Evolutionary conservation across 2,797 vertebrate genomes (phyloP), one percentile per base, ranked within the genome.

Genomic region (Phylloscopus collybita): DNA sequence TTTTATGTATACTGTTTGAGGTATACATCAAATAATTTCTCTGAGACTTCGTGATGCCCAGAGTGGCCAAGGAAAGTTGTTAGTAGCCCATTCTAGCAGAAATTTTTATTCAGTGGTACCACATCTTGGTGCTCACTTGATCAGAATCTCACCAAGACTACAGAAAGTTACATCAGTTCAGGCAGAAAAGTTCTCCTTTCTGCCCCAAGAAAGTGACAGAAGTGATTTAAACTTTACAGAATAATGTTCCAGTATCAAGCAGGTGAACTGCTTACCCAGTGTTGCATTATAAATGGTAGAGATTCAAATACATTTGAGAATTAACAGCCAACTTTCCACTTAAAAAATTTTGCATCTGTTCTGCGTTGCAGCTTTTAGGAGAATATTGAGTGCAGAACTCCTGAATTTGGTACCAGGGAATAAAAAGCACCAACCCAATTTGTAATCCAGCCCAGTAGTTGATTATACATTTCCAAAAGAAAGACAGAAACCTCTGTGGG

Each of bases 391-490:
- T 16, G 32, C 64, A 93, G n/a, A 92, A 73, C 29, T 87, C 70
- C 51, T 96, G 94, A 94, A 89, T 80, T 89, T 76, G 96, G 96
- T 96, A 97, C 96, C 97, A 97, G 82, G 88, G 97, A 97, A 97
- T 97, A 97, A 96, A 97, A 96, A 96, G 67, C 93, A 91, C 93
- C 71, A 67, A 70, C 70, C 95, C 95, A 93, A 95, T 96, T 96
- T 97, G 95, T 97, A 97, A 95, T 96, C 95, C 70, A 91, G 74
- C 93, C 90, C 91, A 69, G 88, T 85, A 56, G 91, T 80, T 95
- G 97, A 98, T 97, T 97, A 97, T 54, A 96, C 81, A 92, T 96
- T 92, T 97, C 97, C 95, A 97, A 97, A 61, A 97, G 97, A 98
- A 98, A 98, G 97, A 98, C 97, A 97, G 98, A 98, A 95, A 96